Conservation (phyloP, 2,113 vertebrate species). For the Phylloscopus trochiloides region DNA sequence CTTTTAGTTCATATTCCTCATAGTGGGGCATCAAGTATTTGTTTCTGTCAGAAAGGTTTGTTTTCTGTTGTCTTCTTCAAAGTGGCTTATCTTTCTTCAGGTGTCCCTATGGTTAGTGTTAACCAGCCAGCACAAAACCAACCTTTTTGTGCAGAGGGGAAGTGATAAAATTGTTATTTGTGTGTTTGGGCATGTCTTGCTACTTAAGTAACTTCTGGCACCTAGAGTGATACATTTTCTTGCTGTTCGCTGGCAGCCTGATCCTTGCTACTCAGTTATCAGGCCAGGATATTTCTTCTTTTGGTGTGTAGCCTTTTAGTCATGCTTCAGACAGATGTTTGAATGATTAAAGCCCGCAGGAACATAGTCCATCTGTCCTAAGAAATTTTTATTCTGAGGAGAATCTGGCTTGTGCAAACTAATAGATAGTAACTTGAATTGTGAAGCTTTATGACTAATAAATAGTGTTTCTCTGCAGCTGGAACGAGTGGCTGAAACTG, state of each 20-base stretch:
- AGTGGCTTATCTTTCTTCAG: neutral
- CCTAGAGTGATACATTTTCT: rapidly evolving
- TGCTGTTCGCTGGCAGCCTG: neutral
- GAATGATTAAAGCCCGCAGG: neutral
- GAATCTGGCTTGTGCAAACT: neutral
- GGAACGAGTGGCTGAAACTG: conserved; percentile 96
- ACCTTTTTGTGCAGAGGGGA: neutral
- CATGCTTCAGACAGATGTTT: neutral
- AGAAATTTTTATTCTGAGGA: neutral
- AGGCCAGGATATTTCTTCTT: neutral
- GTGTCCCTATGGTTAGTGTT: neutral
- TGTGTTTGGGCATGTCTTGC: neutral
- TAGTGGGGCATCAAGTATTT: neutral
- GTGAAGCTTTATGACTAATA: neutral
- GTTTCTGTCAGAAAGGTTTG: neutral
- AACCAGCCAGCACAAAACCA: neutral
- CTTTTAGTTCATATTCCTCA: neutral
- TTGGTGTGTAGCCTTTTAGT: neutral
- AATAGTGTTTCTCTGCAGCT: conserved; percentile 71
- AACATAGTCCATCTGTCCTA: neutral
- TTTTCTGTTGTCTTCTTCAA: neutral
- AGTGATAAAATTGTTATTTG: neutral
- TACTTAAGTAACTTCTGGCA: neutral
- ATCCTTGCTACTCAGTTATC: neutral
- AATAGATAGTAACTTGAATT: neutral